A percentile compares a stretch with the other conserved stretches of the same genome.
phyloP scores from a whole-genome alignment of 2,113 vertebrate genomes.

The Dasyornis broadbenti region DNA sequence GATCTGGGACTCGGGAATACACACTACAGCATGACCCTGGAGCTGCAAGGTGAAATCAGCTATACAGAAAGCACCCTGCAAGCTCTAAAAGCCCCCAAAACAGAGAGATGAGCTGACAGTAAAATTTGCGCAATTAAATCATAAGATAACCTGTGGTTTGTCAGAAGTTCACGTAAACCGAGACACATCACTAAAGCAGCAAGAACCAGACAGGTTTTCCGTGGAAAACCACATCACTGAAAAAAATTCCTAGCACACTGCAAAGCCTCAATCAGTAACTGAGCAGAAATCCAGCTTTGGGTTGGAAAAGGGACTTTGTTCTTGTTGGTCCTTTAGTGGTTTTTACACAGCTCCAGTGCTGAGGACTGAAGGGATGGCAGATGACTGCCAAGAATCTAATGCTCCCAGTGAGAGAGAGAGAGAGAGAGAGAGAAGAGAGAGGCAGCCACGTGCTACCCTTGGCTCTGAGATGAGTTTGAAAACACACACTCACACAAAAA shows the following conservation, averaged over 20 bases:
- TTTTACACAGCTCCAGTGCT: neutral
- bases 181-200: neutral
- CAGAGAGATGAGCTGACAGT: neutral
- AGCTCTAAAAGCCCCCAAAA: neutral
- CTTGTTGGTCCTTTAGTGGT: neutral
- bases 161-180: neutral
- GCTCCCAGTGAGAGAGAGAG: neutral
- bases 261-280: neutral
- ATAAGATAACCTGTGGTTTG: neutral
- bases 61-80: neutral
- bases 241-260: neutral
- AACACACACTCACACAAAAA: neutral
- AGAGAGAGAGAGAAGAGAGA: neutral
- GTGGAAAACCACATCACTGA: neutral
- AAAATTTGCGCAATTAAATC: neutral
- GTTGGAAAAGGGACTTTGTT: neutral
- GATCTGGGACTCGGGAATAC: neutral
- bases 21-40: fast-evolving
- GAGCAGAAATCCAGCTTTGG: neutral
- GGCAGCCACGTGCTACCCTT: neutral
- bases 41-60: neutral
- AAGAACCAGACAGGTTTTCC: neutral
- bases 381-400: neutral
- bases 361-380: neutral
- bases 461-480: neutral